Percentiles rank a stretch among this genome's conserved stretches.
Conservation (phyloP, 2,113 vertebrate species). For the Rhinolophus sinicus region DNA sequence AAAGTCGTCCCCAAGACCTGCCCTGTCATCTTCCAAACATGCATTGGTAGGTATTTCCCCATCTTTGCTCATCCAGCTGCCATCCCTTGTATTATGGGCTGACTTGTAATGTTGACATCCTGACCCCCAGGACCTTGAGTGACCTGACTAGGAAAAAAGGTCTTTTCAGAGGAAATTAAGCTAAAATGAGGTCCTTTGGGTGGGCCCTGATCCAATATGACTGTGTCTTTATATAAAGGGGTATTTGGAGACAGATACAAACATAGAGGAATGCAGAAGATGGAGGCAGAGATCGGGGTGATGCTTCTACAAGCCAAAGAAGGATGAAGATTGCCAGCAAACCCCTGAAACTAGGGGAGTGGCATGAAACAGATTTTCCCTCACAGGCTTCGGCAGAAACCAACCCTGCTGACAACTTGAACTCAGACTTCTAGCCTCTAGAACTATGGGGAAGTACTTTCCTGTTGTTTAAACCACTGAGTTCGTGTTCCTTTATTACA, state of each 20-base stretch:
- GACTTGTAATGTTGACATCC: background rate
- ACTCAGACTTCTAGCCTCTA: background rate
- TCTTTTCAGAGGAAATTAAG: background rate
- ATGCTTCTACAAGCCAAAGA: background rate
- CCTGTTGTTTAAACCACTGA: background rate
- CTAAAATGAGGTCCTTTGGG: background rate
- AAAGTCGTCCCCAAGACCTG: background rate
- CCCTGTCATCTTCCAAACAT: too few relatives aligned
- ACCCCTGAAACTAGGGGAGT: background rate
- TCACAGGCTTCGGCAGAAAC: rapidly evolving
- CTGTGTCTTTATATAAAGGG: background rate
- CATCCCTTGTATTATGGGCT: background rate
- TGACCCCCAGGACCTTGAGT: background rate
- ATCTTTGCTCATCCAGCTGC: background rate
- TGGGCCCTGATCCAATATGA: background rate
- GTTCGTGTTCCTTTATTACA: background rate
- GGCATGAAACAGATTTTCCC: background rate
- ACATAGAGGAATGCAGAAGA: background rate
- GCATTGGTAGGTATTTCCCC: too few relatives aligned
- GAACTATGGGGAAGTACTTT: background rate
- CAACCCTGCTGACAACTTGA: rapidly evolving
- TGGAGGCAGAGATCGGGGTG: background rate
- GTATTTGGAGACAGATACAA: background rate
- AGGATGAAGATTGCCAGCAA: background rate
- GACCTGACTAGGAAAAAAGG: background rate